phyloP scores from a whole-genome alignment of 2,113 vertebrate genomes.

The Microcebus murinus region DNA sequence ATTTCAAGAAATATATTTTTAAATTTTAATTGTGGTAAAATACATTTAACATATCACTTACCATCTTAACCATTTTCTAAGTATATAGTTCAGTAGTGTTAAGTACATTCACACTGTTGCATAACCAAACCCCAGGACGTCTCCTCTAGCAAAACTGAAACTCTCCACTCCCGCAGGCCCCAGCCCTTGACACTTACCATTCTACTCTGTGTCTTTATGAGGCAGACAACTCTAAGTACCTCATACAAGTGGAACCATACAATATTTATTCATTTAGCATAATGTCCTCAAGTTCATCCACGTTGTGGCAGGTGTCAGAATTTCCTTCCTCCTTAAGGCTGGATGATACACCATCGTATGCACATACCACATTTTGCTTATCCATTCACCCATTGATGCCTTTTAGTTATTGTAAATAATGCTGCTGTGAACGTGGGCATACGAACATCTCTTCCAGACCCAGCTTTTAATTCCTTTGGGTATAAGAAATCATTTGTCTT shows the following conservation, averaged over 20 bases:
- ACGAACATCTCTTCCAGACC: not conserved
- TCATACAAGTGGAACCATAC: not conserved
- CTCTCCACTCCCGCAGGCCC: not conserved
- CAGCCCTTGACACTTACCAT: accelerated
- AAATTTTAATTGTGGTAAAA: not conserved
- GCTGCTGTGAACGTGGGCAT: too few species aligned
- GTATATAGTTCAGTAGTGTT: not conserved
- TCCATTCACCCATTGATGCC: too few species aligned
- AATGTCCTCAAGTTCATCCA: not conserved
- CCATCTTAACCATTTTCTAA: not conserved
- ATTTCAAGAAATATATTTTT: not conserved
- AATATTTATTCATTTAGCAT: not conserved
- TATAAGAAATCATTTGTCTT: not conserved
- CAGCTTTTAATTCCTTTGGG: not conserved
- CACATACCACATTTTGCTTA: too few species aligned
- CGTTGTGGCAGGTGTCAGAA: too few species aligned
- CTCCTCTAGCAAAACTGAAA: not conserved
- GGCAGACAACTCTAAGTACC: not conserved
- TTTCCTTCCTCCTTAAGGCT: too few species aligned
- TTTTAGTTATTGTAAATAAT: too few species aligned
- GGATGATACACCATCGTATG: too few species aligned
- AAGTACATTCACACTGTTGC: not conserved
- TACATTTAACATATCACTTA: not conserved
- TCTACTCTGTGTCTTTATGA: not conserved
- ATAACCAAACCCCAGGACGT: not conserved